Evolutionary conservation across 2,888 invertebrate genomes (phyloP).

Genomic region (Octonoba sinensis): DNA sequence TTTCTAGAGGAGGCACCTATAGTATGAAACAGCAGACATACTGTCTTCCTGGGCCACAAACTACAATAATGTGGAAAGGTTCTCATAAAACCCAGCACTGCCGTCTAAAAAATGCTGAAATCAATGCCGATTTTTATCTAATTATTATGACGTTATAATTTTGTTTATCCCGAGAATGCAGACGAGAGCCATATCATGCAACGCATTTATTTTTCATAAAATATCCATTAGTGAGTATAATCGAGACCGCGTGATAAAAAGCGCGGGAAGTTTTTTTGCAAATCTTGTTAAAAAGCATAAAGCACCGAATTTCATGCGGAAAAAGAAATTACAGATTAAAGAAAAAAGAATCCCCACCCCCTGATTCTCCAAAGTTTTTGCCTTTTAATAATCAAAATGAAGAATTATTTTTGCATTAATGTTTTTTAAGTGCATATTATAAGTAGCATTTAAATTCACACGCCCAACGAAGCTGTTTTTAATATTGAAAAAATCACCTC

Average conservation of each 20-base stretch:
- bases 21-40: too few species aligned
- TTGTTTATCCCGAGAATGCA: too few species aligned
- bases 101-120: too few species aligned
- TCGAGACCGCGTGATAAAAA: conserved; percentile 11
- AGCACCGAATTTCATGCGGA: conserved; percentile 3
- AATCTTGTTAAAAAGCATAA: conserved; percentile 19
- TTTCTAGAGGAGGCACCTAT: too few species aligned
- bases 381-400: conserved; percentile 46
- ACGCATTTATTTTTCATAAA: conserved; percentile 42
- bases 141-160: too few species aligned
- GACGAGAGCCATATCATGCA: conserved; percentile 1
- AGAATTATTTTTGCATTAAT: conserved; percentile 63
- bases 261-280: not conserved
- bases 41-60: too few species aligned
- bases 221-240: conserved; percentile 39
- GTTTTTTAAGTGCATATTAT: conserved; percentile 63
- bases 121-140: too few species aligned
- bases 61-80: too few species aligned
- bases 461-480: conserved; percentile 20
- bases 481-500: conserved; percentile 21
- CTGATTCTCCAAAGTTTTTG: conserved; percentile 23
- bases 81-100: too few species aligned
- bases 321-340: conserved; percentile 9
- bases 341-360: conserved; percentile 51
- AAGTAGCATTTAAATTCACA: conserved; percentile 55